Conservation (phyloP, 2,888 invertebrate species). For the Netelia inedita region DNA sequence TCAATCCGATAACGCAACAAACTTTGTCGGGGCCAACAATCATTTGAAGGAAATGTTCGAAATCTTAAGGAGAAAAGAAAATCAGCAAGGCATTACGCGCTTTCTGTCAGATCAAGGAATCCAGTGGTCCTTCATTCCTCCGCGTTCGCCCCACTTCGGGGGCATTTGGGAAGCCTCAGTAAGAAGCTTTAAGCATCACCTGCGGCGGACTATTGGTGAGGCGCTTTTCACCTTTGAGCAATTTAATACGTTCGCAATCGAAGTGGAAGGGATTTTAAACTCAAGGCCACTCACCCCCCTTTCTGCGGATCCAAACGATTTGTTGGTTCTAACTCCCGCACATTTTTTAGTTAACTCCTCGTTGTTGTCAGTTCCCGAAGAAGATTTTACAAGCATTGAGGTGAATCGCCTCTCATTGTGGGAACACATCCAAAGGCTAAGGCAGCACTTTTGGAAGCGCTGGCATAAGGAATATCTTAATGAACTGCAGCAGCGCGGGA, state of each 20-base stretch:
- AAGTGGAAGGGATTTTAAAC: constrained; percentile 17
- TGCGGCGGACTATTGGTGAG: background rate
- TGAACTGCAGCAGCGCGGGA: constrained; percentile 63
- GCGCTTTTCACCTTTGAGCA: constrained; percentile 9
- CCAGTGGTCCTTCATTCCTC: constrained; percentile 21
- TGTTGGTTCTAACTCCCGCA: constrained; percentile 2
- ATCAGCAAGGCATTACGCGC: background rate
- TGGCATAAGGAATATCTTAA: constrained; percentile 66
- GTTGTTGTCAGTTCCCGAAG: background rate
- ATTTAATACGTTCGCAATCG: constrained; percentile 4
- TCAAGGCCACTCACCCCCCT: background rate
- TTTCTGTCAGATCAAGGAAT: constrained; percentile 16
- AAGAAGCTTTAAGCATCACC: constrained; percentile 20
- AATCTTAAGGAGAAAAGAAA: background rate
- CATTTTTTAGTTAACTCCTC: constrained; percentile 20
- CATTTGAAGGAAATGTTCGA: constrained; percentile 6
- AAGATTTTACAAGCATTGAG: background rate
- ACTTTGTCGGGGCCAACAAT: constrained; percentile 13
- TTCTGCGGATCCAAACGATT: constrained; percentile 23
- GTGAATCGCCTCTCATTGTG: constrained; percentile 15
- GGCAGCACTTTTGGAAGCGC: constrained; percentile 65
- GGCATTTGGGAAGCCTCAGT: constrained; percentile 25
- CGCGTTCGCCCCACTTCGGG: constrained; percentile 6
- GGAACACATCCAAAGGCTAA: constrained; percentile 39
- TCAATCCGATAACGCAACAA: constrained; percentile 20